phyloP scores from a whole-genome alignment of 2,888 invertebrate genomes.

The Hemicrepidius hirtus region DNA sequence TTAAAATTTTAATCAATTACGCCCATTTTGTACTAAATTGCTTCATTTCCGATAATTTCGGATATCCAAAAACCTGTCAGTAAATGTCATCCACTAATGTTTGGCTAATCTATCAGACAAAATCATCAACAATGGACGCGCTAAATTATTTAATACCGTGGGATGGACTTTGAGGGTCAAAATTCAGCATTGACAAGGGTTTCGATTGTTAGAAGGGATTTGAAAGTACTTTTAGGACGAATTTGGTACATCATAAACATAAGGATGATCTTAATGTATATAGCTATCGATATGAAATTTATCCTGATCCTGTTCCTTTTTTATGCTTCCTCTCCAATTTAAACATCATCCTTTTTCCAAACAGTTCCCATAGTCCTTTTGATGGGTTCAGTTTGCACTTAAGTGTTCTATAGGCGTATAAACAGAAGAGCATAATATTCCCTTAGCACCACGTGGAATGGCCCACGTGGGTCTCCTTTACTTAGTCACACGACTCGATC shows the following conservation, averaged over 20 bases:
- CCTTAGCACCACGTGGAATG: constrained; percentile 46
- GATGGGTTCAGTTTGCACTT: neutral
- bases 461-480: constrained; percentile 42
- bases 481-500: constrained; percentile 29
- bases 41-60: no score
- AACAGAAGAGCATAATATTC: constrained; percentile 37
- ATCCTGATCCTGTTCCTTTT: no score
- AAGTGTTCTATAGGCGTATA: constrained; percentile 21
- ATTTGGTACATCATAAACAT: neutral
- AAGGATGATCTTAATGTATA: no score
- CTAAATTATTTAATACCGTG: neutral
- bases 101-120: no score
- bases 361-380: neutral
- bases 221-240: neutral
- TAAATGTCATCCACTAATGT: no score
- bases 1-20: no score
- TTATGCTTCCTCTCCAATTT: no score
- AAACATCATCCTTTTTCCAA: no score
- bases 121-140: neutral
- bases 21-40: no score
- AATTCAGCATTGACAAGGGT: constrained; percentile 15
- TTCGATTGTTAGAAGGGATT: neutral
- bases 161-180: neutral
- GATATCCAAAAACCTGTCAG: no score
- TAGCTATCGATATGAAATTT: no score